Percentiles rank a stretch among this genome's conserved stretches.
These are phyloP conservation scores for Pygoscelis antarcticus DNA, from an alignment of 2,113 vertebrate species.

Conservation along the genomic window DNA sequence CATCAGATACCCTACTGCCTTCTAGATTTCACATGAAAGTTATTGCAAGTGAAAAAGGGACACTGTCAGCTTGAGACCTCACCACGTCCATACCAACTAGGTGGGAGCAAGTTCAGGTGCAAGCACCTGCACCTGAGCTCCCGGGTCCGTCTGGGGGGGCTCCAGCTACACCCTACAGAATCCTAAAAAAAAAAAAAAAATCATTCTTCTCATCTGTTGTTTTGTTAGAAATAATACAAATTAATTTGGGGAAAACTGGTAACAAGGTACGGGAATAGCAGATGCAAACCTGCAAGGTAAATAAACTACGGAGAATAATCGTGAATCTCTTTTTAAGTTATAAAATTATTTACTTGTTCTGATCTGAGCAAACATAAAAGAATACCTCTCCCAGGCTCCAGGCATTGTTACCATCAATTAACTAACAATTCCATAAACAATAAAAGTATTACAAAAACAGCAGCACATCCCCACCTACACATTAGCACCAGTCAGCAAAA, in stretches of 20 bases:
- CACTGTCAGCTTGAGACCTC: background rate
- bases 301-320: conserved; percentile 28
- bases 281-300: conserved; percentile 8
- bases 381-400: conserved; percentile 52
- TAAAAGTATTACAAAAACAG: conserved; percentile 61
- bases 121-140: background rate
- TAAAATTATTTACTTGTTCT: conserved; percentile 47
- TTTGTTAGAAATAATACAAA: background rate
- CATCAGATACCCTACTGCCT: background rate
- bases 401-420: conserved; percentile 63
- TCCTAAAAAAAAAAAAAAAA: background rate
- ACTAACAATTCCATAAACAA: conserved; percentile 64
- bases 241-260: background rate
- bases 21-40: background rate
- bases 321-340: background rate
- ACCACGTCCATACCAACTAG: background rate
- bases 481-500: conserved; percentile 64
- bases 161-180: background rate
- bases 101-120: background rate
- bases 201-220: background rate
- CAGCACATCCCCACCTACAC: conserved; percentile 57
- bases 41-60: background rate
- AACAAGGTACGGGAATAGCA: background rate
- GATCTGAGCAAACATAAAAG: conserved; percentile 54
- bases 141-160: background rate